Evolutionary conservation across 2,113 vertebrate species (phyloP).

Genomic region (Mesitornis unicolor): DNA sequence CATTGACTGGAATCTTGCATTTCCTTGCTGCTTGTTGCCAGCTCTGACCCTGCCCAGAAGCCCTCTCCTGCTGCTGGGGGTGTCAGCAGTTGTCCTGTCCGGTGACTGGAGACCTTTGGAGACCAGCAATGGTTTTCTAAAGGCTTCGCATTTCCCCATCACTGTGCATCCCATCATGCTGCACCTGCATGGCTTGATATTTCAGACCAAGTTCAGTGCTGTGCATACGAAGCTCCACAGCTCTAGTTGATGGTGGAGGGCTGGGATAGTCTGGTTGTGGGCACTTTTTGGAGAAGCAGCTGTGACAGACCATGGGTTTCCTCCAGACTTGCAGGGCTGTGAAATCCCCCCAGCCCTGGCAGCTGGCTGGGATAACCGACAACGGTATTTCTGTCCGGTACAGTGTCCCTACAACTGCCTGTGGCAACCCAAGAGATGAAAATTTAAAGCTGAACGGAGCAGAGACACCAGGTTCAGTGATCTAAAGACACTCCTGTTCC

Average conservation of each 20-base stretch:
- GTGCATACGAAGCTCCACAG: not conserved
- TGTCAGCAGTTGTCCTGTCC: rapidly evolving
- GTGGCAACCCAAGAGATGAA: not conserved
- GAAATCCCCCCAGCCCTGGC: not conserved
- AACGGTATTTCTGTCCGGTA: not conserved
- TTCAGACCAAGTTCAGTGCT: not conserved
- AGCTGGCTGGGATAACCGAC: not conserved
- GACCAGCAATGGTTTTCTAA: not conserved
- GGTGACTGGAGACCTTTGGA: not conserved
- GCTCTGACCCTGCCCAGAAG: not conserved
- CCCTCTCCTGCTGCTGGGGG: rapidly evolving
- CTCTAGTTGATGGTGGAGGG: not conserved
- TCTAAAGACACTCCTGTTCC: not conserved
- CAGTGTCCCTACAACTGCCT: not conserved
- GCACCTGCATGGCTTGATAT: not conserved
- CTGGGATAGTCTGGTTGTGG: not conserved
- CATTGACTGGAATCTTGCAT: not conserved
- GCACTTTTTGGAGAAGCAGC: not conserved
- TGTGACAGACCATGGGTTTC: rapidly evolving
- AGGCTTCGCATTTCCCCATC: rapidly evolving
- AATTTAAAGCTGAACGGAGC: not conserved
- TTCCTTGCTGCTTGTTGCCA: not conserved
- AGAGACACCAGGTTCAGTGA: not conserved
- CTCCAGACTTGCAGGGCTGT: not conserved
- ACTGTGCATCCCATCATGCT: rapidly evolving